These are phyloP conservation scores for Penaeus monodon DNA, from an alignment of 2,888 invertebrate species.

Conservation along the genomic window DNA sequence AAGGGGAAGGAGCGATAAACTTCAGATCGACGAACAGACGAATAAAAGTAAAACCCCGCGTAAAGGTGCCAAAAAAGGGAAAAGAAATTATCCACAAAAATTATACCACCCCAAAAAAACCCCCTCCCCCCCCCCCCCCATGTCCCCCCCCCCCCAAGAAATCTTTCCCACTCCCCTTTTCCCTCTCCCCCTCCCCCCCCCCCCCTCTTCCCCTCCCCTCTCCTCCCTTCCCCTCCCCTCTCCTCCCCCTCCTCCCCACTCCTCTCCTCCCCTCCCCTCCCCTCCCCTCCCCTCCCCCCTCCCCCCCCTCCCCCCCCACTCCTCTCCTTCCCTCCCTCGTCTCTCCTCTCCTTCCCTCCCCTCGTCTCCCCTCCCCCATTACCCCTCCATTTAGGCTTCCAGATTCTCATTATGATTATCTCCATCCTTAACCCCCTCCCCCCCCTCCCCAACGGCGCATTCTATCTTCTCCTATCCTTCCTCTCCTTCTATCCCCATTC, in stretches of 20 bases:
- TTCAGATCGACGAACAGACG: too few species aligned
- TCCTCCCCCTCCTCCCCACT: neutral
- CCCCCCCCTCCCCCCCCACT: neutral
- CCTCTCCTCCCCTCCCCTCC: neutral
- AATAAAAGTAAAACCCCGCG: rapidly evolving
- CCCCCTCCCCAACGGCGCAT: too few species aligned
- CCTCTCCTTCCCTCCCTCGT: neutral
- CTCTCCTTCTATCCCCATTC: too few species aligned
- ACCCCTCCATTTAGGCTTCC: neutral
- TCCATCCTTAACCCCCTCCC: neutral
- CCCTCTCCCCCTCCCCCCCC: neutral
- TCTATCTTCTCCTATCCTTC: too few species aligned
- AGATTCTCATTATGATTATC: too few species aligned
- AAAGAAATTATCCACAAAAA: too few species aligned
- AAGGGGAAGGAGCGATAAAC: too few species aligned
- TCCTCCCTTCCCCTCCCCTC: neutral
- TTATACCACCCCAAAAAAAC: too few species aligned
- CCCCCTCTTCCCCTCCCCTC: neutral
- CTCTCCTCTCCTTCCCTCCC: neutral
- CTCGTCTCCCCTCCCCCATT: neutral
- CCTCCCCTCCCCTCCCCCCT: neutral
- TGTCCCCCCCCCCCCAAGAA: too few species aligned
- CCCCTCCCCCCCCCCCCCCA: too few species aligned
- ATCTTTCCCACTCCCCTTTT: neutral
- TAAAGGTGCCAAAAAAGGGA: too few species aligned